Percentiles rank a stretch among this genome's conserved stretches.
Evolutionary conservation across 2,113 vertebrate genomes (phyloP).

Genomic region (Peromyscus californicus): DNA sequence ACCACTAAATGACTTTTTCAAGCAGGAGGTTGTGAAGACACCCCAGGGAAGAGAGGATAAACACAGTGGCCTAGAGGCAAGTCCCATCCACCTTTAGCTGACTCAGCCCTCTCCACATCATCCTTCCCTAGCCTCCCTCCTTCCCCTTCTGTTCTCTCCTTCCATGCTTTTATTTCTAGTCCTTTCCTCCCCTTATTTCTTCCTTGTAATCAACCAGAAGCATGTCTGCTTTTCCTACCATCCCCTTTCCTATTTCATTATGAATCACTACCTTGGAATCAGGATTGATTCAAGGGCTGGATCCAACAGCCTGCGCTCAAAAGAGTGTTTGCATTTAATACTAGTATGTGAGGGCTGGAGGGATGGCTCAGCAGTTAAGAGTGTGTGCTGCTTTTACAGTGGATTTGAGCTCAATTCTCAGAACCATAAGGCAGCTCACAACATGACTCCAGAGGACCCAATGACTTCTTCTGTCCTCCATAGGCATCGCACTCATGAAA

Average conservation of each 20-base stretch:
- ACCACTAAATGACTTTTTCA: background rate
- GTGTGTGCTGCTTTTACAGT: background rate
- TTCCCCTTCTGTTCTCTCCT: background rate
- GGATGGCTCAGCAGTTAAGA: background rate
- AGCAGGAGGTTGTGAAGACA: background rate
- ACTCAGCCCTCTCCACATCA: no score
- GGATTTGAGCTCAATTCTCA: background rate
- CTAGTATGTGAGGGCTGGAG: background rate
- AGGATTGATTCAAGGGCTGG: background rate
- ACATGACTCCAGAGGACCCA: background rate
- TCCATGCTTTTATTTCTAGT: background rate
- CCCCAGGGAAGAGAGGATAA: background rate
- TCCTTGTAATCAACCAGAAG: background rate
- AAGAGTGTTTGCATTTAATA: background rate
- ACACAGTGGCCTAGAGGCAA: background rate
- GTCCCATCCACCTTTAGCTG: rapidly evolving
- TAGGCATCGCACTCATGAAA: background rate
- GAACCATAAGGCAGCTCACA: no score
- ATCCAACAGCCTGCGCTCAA: background rate
- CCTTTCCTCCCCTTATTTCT: background rate
- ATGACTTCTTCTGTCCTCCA: background rate
- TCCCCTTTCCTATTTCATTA: background rate
- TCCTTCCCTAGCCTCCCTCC: background rate
- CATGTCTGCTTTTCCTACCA: background rate
- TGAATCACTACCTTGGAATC: background rate